Percentiles rank a stretch among this genome's conserved stretches.
Evolutionary conservation across 2,888 invertebrate genomes (phyloP).

Genomic region (Heteromyza rotundicornis): DNA sequence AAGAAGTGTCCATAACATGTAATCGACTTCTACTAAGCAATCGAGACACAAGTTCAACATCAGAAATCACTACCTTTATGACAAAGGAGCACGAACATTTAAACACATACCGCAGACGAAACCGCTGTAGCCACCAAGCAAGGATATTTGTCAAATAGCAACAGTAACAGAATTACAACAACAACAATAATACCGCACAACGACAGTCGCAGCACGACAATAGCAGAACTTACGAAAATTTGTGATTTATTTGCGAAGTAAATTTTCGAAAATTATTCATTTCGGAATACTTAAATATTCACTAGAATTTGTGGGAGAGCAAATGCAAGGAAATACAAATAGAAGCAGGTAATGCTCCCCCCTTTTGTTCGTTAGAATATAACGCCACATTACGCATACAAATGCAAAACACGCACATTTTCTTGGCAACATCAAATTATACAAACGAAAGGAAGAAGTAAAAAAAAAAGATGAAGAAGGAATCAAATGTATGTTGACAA

Average conservation of each 20-base stretch:
- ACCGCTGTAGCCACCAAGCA: neutral
- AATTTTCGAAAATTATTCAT: conserved; percentile 53
- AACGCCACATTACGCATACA: conserved; percentile 9
- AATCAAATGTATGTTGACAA: neutral
- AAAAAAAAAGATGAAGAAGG: neutral
- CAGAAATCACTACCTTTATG: neutral
- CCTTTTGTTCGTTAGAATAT: too few species aligned
- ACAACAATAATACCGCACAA: neutral
- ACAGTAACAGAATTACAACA: neutral
- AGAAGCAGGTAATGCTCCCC: too few species aligned
- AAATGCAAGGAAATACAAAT: too few species aligned
- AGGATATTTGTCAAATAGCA: conserved; percentile 23
- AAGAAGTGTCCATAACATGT: too few species aligned
- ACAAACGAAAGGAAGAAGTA: neutral
- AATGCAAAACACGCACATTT: conserved; percentile 22
- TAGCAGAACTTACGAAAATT: conserved; percentile 4
- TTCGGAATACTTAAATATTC: too few species aligned
- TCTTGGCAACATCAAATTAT: neutral
- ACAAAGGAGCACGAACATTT: neutral
- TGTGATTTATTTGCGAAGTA: conserved; percentile 41
- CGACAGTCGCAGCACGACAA: neutral
- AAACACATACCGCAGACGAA: neutral
- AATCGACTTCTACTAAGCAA: neutral
- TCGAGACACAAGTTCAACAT: neutral
- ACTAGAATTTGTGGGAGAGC: too few species aligned